Percentiles rank a stretch among this genome's conserved stretches.
These are phyloP conservation scores for Volucella inflata DNA, from an alignment of 2,888 invertebrate genomes.

Conservation along the genomic window DNA sequence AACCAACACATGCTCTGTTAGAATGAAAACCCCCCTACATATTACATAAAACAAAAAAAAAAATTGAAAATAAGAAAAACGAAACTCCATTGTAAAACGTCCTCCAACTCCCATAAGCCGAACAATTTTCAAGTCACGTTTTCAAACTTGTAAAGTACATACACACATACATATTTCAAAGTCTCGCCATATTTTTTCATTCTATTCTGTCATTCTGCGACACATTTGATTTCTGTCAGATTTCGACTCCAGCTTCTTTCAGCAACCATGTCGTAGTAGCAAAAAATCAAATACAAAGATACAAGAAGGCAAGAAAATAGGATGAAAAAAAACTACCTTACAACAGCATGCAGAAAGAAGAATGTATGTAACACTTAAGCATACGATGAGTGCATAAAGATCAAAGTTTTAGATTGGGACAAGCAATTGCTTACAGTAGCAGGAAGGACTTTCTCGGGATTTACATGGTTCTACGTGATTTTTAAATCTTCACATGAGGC, in stretches of 20 bases:
- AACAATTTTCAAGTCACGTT: slow-evolving; percentile 71
- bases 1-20: too few relatives aligned
- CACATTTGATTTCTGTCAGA: slow-evolving; percentile 69
- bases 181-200: slow-evolving; percentile 68
- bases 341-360: slow-evolving; percentile 38
- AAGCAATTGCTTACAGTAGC: slow-evolving; percentile 22
- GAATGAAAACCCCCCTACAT: too few relatives aligned
- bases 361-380: slow-evolving; percentile 35
- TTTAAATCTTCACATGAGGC: slow-evolving; percentile 2
- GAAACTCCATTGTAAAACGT: slow-evolving; percentile 55
- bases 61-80: neutral
- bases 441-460: slow-evolving; percentile 59
- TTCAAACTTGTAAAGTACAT: slow-evolving; percentile 64
- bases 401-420: slow-evolving; percentile 65
- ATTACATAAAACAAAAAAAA: neutral
- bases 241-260: neutral
- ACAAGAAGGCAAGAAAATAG: slow-evolving; percentile 19
- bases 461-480: slow-evolving; percentile 40
- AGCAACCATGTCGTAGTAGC: neutral
- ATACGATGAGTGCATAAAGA: slow-evolving; percentile 70
- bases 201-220: slow-evolving; percentile 44
- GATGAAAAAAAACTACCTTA: slow-evolving; percentile 39
- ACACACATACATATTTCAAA: slow-evolving; percentile 36
- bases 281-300: slow-evolving; percentile 21
- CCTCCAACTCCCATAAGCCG: slow-evolving; percentile 45